A percentile compares a stretch with the other conserved stretches of the same genome.
Evolutionary conservation across 2,888 invertebrate species (phyloP).

Genomic region (Aelia acuminata): DNA sequence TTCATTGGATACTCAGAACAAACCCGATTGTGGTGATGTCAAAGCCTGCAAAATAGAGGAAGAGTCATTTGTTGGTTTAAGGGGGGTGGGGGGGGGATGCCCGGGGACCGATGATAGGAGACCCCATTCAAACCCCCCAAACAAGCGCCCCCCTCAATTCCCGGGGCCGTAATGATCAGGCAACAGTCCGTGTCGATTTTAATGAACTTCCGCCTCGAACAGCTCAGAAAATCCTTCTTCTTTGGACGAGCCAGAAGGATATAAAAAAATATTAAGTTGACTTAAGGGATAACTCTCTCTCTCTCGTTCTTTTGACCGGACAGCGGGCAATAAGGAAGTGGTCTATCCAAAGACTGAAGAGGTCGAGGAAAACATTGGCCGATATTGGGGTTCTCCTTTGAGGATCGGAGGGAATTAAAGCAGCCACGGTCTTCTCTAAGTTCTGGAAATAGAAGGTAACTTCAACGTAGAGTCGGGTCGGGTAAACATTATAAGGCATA

Average conservation of each 20-base stretch:
- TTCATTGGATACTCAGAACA: neutral
- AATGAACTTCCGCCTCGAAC: neutral
- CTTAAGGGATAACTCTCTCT: neutral
- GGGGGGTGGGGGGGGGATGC: neutral
- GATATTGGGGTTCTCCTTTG: neutral
- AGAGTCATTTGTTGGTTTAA: neutral
- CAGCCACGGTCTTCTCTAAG: neutral
- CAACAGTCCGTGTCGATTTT: neutral
- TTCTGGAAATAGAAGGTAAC: neutral
- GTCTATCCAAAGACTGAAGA: neutral
- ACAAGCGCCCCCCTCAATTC: neutral
- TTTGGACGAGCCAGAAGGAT: neutral
- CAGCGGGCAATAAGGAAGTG: neutral
- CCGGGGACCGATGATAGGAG: neutral
- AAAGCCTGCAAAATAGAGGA: neutral
- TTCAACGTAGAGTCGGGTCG: neutral
- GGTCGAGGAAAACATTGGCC: neutral
- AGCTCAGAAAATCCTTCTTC: neutral
- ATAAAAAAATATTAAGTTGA: constrained; percentile 15
- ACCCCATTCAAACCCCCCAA: neutral
- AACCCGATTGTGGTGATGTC: neutral
- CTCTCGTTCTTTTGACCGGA: neutral
- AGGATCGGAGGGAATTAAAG: neutral
- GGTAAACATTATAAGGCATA: neutral
- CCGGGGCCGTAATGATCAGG: neutral